Conservation (phyloP, 2,797 vertebrate species). For the Morelia viridis region DNA sequence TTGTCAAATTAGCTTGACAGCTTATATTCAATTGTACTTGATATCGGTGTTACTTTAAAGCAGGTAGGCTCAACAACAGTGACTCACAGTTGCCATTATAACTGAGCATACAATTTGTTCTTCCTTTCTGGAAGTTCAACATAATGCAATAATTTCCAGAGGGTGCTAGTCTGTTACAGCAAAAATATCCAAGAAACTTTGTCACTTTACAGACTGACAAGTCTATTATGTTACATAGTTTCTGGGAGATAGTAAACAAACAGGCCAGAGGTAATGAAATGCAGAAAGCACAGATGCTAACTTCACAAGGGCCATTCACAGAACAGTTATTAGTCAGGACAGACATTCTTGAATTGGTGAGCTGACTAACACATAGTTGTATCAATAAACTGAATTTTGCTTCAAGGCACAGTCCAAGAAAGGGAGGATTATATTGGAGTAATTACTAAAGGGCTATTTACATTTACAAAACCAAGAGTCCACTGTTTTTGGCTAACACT, state of each 20-base stretch:
- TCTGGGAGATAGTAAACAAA: no score
- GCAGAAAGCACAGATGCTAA: no score
- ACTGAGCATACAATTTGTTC: background rate
- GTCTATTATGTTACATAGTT: no score
- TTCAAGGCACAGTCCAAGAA: background rate
- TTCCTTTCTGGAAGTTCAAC: background rate
- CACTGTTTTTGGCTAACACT: background rate
- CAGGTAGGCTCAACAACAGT: background rate
- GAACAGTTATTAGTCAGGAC: no score
- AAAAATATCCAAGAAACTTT: no score
- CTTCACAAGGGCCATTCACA: no score
- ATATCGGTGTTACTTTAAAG: conserved; percentile 7
- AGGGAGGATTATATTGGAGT: background rate
- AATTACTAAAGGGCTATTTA: background rate
- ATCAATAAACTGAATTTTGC: background rate
- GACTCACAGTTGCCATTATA: background rate
- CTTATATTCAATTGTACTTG: conserved; percentile 3
- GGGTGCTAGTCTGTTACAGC: no score
- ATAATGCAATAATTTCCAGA: background rate
- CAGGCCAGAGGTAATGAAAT: no score
- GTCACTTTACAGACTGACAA: no score
- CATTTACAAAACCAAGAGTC: background rate
- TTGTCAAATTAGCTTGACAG: conserved; percentile 30
- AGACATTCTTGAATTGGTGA: no score
- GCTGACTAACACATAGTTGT: no score